These are phyloP conservation scores for Stomatorhinus walkeri DNA, from an alignment of 2,797 vertebrate species.

Conservation along the genomic window DNA sequence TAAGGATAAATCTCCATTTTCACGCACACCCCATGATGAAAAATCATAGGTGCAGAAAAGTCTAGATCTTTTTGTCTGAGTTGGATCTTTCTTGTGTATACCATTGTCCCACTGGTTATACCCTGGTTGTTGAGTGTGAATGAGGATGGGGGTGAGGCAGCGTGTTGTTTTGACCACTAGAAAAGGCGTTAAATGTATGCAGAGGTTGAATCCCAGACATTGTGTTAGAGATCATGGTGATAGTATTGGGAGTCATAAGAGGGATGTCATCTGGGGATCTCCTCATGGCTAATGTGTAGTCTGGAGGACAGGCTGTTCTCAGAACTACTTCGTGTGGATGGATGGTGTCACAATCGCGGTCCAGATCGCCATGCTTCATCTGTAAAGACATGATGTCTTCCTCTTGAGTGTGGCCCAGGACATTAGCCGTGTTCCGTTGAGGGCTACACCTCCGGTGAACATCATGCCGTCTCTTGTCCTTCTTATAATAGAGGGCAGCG, in stretches of 20 bases:
- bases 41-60: conserved; percentile 5
- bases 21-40: conserved; percentile 13
- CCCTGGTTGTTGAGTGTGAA: conserved; percentile 98
- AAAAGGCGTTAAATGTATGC: conserved; percentile 93
- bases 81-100: conserved; percentile 21
- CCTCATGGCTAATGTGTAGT: conserved; percentile 98
- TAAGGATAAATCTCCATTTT: conserved; percentile 24
- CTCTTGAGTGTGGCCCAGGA: conserved; percentile 94
- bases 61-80: background rate
- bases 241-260: conserved; percentile 99
- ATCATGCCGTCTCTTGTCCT: conserved; percentile 93
- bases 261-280: conserved; percentile 97
- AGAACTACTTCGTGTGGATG: conserved; percentile 95
- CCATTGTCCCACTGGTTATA: conserved; percentile 80
- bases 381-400: conserved; percentile 99
- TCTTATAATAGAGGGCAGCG: conserved; percentile 96
- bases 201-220: conserved; percentile 90
- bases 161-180: conserved; percentile 95
- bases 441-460: conserved; percentile 94
- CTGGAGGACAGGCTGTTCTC: conserved; percentile 94
- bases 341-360: conserved; percentile 91
- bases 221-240: conserved; percentile 97
- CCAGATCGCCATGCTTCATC: conserved; percentile 98
- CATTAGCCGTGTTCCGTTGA: conserved; percentile 82
- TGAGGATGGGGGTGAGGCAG: conserved; percentile 88